These are phyloP conservation scores for Athalia rosae DNA, from an alignment of 2,888 invertebrate species.

Conservation along the genomic window DNA sequence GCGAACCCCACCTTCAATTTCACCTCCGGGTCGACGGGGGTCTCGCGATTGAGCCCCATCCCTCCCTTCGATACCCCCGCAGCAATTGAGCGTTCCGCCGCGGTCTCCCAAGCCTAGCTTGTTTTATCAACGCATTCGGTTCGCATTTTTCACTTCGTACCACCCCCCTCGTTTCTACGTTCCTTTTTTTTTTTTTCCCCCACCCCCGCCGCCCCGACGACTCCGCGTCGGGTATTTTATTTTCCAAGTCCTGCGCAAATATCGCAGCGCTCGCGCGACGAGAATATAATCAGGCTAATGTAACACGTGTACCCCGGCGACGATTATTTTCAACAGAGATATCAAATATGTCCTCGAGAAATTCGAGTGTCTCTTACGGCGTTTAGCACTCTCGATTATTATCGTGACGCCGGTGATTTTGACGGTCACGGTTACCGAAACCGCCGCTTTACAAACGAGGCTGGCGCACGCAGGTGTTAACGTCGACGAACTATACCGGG, in stretches of 20 bases:
- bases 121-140: conserved; percentile 29
- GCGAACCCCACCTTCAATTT: not conserved
- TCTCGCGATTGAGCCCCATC: conserved; percentile 35
- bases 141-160: conserved; percentile 31
- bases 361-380: no score
- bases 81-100: conserved; percentile 35
- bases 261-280: not conserved
- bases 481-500: not conserved
- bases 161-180: not conserved
- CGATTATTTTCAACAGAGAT: no score
- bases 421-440: conserved; percentile 32
- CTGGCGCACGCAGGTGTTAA: conserved; percentile 24
- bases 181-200: not conserved
- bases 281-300: no score
- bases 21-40: conserved; percentile 24
- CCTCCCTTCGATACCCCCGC: not conserved
- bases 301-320: no score
- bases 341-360: no score
- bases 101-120: conserved; percentile 15
- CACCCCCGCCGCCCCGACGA: not conserved
- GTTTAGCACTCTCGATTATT: not conserved
- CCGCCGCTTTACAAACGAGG: conserved; percentile 20
- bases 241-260: conserved; percentile 32
- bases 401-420: not conserved
- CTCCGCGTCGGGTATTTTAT: not conserved